phyloP scores from a whole-genome alignment of 2,797 vertebrate genomes.

The Scomberomorus guttatus region DNA sequence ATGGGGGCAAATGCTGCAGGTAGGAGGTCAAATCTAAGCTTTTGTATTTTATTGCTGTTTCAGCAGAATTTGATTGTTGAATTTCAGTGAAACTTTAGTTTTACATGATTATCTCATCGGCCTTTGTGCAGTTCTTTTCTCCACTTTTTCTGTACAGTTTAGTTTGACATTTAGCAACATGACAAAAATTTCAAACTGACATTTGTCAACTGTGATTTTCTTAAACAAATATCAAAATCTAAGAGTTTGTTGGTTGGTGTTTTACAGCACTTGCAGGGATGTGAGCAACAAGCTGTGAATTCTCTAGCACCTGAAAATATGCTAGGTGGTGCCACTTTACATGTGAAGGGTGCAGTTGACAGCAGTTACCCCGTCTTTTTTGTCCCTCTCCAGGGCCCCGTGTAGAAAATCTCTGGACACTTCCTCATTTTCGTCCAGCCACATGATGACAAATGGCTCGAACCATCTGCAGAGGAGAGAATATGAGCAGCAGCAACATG shows the following conservation, averaged over 20 bases:
- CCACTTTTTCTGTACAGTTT: background rate
- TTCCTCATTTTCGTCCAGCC: slow-evolving; percentile 98
- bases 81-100: slow-evolving; percentile 34
- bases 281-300: background rate
- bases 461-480: slow-evolving; percentile 90
- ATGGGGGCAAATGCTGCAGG: slow-evolving; percentile 28
- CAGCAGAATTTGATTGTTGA: slow-evolving; percentile 51
- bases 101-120: background rate
- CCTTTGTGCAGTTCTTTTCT: background rate
- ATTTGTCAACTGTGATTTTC: no score
- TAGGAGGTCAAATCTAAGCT: slow-evolving; percentile 36
- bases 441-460: slow-evolving; percentile 97
- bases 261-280: slow-evolving; percentile 5
- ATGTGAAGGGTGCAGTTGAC: slow-evolving; percentile 7
- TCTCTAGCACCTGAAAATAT: background rate
- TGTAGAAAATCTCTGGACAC: slow-evolving; percentile 97
- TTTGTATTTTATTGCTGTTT: slow-evolving; percentile 45
- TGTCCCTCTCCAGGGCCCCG: slow-evolving; percentile 95
- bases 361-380: slow-evolving; percentile 94
- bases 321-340: background rate
- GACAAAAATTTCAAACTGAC: no score
- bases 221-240: no score
- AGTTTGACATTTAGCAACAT: no score
- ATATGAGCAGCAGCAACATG: background rate
- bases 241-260: background rate